A percentile compares a stretch with the other conserved stretches of the same genome.
Evolutionary conservation across 2,888 invertebrate species (phyloP).

Genomic region (Phengaris alcon): DNA sequence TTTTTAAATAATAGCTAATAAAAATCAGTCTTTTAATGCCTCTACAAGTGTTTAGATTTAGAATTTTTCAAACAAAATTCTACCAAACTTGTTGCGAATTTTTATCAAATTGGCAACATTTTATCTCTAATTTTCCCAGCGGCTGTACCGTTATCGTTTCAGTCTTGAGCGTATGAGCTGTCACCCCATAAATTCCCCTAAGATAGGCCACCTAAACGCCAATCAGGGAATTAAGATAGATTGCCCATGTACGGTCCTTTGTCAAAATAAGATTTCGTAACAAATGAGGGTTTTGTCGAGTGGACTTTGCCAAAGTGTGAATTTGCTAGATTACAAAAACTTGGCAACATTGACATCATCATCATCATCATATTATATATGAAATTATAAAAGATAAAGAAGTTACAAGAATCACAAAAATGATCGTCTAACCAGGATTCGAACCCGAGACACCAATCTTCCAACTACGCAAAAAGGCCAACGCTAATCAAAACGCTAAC

Average conservation of each 20-base stretch:
- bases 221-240: slow-evolving; percentile 31
- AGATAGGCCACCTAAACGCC: slow-evolving; percentile 30
- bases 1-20: no score
- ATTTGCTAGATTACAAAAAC: slow-evolving; percentile 5
- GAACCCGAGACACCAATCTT: no score
- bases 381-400: no score
- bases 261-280: slow-evolving; percentile 7
- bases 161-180: slow-evolving; percentile 27
- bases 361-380: no score
- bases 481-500: no score
- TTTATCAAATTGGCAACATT: not conserved
- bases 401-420: no score
- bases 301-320: not conserved
- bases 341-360: not conserved
- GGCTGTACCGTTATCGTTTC: slow-evolving; percentile 10
- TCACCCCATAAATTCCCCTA: slow-evolving; percentile 28
- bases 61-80: no score
- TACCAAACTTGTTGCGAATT: no score
- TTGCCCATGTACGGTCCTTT: slow-evolving; percentile 26
- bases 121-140: not conserved
- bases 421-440: no score
- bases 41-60: no score
- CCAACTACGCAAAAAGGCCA: no score
- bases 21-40: no score
- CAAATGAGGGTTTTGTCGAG: slow-evolving; percentile 2